Conservation (phyloP, 2,797 vertebrate genomes). For the Huso huso region DNA sequence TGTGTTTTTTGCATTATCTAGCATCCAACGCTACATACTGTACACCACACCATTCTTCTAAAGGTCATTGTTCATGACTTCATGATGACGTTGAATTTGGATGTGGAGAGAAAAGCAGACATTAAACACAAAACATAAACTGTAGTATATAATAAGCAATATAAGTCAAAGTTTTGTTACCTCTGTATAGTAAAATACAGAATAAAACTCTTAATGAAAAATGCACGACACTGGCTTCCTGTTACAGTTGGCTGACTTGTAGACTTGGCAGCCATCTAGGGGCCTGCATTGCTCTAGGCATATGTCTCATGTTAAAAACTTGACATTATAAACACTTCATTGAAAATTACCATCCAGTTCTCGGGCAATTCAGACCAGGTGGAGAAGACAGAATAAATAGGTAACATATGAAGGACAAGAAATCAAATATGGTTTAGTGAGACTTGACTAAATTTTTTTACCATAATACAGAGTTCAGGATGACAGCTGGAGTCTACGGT, state of each 20-base stretch:
- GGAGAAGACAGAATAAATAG: conserved; percentile 49
- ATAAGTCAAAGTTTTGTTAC: neutral
- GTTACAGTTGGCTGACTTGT: conserved; percentile 64
- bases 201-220: conserved; percentile 47
- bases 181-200: neutral
- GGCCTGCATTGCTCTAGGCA: conserved; percentile 54
- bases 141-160: neutral
- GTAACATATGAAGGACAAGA: conserved; percentile 26
- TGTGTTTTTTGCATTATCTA: too few species aligned
- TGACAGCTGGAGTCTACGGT: too few species aligned
- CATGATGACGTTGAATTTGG: too few species aligned
- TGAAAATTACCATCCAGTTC: conserved; percentile 64
- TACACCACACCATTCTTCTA: too few species aligned
- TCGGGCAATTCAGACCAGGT: conserved; percentile 61
- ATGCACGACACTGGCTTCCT: conserved; percentile 56
- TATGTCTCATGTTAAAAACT: conserved; percentile 67
- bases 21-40: too few species aligned
- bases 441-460: too few species aligned
- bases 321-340: conserved; percentile 73
- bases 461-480: too few species aligned
- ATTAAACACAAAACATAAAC: too few species aligned
- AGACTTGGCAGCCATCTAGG: conserved; percentile 47
- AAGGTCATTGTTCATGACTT: too few species aligned
- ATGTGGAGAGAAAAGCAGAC: too few species aligned
- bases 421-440: neutral